Percentiles rank a stretch among this genome's conserved stretches.
Evolutionary conservation across 2,888 invertebrate genomes (phyloP).

Genomic region (Patella ulyssiponensis): DNA sequence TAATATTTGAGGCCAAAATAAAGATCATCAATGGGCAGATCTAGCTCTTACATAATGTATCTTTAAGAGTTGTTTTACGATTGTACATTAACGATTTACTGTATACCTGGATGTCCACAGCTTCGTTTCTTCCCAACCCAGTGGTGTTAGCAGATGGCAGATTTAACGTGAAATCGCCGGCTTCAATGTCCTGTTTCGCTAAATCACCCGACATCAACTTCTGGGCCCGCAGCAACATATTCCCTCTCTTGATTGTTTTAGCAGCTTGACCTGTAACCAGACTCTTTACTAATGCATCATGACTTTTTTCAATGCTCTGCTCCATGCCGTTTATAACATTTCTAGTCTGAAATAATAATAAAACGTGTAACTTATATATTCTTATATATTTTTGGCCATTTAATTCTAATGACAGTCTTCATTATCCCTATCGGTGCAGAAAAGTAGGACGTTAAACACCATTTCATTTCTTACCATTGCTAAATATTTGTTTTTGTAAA

Average conservation of each 20-base stretch:
- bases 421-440: neutral
- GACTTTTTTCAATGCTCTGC: slow-evolving; percentile 6
- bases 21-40: too few relatives aligned
- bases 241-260: slow-evolving; percentile 11
- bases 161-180: neutral
- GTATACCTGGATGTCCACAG: neutral
- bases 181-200: neutral
- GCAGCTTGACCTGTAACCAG: slow-evolving; percentile 1
- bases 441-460: neutral
- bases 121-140: neutral
- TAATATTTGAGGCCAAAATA: too few relatives aligned
- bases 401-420: neutral
- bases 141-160: neutral
- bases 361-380: too few relatives aligned
- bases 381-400: too few relatives aligned
- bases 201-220: slow-evolving; percentile 6
- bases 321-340: slow-evolving; percentile 8
- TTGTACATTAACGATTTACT: too few relatives aligned
- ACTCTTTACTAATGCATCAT: slow-evolving; percentile 6
- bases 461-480: too few relatives aligned
- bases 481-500: too few relatives aligned
- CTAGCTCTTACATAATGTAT: too few relatives aligned
- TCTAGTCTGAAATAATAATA: neutral
- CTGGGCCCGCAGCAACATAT: slow-evolving; percentile 2
- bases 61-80: too few relatives aligned